phyloP scores from a whole-genome alignment of 2,888 invertebrate species.

The Gryllus longicercus region DNA sequence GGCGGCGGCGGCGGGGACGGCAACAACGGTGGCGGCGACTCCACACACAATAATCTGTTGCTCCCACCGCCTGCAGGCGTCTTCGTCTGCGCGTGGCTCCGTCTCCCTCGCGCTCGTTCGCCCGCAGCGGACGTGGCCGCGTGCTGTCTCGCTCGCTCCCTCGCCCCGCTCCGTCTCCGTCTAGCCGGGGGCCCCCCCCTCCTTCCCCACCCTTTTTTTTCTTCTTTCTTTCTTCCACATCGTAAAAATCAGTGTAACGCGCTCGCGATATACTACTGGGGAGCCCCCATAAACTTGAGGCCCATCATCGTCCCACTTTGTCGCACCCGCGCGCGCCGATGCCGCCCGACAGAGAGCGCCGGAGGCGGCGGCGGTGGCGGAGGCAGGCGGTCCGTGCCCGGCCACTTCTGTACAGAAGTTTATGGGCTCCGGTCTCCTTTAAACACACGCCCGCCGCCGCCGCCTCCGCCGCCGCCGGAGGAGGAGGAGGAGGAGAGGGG shows the following conservation, averaged over 20 bases:
- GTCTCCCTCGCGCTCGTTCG: background rate
- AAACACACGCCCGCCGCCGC: slow-evolving; percentile 1
- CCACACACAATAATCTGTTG: slow-evolving; percentile 10
- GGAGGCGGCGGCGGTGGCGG: background rate
- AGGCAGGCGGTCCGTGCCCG: background rate
- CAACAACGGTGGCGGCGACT: background rate
- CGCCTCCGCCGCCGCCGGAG: background rate
- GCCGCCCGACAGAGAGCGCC: background rate
- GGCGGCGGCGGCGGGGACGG: background rate
- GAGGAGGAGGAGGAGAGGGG: background rate
- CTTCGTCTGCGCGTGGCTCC: background rate
- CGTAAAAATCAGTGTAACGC: slow-evolving; percentile 17
- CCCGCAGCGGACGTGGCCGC: background rate
- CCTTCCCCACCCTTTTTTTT: background rate
- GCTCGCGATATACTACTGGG: slow-evolving; percentile 17
- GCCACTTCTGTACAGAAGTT: slow-evolving; percentile 17
- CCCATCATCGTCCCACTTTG: slow-evolving; percentile 8
- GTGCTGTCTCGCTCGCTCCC: background rate
- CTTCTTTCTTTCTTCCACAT: slow-evolving; percentile 17
- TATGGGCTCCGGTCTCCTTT: slow-evolving; percentile 17
- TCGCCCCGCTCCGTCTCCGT: background rate
- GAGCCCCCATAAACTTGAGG: slow-evolving; percentile 17
- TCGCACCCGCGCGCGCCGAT: background rate
- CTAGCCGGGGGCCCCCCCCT: background rate
- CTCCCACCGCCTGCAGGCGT: background rate